phyloP scores from a whole-genome alignment of 2,113 vertebrate genomes.

The Rafetus swinhoei region DNA sequence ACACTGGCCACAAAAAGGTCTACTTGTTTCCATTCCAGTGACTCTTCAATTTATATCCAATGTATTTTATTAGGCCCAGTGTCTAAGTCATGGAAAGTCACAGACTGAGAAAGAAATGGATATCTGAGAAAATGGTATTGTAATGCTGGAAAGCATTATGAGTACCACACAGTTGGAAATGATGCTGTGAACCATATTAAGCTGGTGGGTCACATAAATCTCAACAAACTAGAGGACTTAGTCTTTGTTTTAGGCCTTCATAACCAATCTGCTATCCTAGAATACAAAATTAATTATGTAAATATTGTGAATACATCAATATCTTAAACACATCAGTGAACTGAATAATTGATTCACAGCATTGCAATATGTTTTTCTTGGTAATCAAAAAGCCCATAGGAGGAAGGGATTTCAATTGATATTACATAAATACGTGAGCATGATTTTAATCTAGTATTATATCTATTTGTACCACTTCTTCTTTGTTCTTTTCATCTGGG shows the following conservation, averaged over 20 bases:
- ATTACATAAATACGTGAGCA: background rate
- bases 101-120: background rate
- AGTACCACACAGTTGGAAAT: background rate
- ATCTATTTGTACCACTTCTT: background rate
- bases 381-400: background rate
- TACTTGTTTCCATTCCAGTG: background rate
- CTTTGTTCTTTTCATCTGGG: background rate
- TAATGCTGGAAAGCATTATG: background rate
- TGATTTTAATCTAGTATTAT: background rate
- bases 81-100: background rate
- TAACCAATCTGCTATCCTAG: background rate
- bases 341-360: background rate
- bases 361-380: background rate
- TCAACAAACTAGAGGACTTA: background rate
- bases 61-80: background rate
- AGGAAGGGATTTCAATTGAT: background rate
- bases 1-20: background rate
- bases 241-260: background rate
- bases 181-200: background rate
- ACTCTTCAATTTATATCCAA: background rate
- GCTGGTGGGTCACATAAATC: background rate
- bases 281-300: background rate
- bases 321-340: background rate
- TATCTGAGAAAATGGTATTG: background rate
- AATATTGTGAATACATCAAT: background rate